These are phyloP conservation scores for Gulo gulo DNA, from an alignment of 2,113 vertebrate species.

Conservation along the genomic window DNA sequence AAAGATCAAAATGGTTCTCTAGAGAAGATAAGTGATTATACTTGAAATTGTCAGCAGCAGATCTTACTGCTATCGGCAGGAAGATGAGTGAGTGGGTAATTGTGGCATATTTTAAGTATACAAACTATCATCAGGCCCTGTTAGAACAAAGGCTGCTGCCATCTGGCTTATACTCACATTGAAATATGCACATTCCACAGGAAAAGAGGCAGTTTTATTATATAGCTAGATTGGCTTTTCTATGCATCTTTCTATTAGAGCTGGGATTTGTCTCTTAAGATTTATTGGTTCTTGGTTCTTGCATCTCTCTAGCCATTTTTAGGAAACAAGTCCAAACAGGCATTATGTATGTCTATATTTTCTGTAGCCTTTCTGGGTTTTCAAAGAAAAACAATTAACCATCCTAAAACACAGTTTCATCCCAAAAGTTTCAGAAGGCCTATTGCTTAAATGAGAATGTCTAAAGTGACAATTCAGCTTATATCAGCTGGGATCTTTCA, in stretches of 20 bases:
- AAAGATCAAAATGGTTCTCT: conserved; percentile 6
- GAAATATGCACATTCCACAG: background rate
- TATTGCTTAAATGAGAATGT: background rate
- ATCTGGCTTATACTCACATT: background rate
- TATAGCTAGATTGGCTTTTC: background rate
- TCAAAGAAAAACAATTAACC: background rate
- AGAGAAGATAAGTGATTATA: background rate
- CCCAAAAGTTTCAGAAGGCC: background rate
- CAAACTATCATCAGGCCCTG: background rate
- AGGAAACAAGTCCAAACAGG: background rate
- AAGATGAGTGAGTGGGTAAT: background rate
- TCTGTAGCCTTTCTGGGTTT: background rate
- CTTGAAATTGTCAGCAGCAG: background rate
- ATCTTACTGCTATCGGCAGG: background rate
- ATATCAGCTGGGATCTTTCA: background rate
- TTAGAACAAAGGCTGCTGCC: background rate
- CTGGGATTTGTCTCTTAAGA: background rate
- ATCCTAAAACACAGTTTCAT: background rate
- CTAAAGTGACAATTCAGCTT: background rate
- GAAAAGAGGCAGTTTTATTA: background rate
- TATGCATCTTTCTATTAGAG: background rate
- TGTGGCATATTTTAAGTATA: conserved; percentile 43
- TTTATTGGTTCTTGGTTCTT: background rate
- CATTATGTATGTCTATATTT: background rate
- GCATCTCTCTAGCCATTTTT: background rate